Evolutionary conservation across 2,797 vertebrate species (phyloP).

Genomic region (Phataginus tricuspis): DNA sequence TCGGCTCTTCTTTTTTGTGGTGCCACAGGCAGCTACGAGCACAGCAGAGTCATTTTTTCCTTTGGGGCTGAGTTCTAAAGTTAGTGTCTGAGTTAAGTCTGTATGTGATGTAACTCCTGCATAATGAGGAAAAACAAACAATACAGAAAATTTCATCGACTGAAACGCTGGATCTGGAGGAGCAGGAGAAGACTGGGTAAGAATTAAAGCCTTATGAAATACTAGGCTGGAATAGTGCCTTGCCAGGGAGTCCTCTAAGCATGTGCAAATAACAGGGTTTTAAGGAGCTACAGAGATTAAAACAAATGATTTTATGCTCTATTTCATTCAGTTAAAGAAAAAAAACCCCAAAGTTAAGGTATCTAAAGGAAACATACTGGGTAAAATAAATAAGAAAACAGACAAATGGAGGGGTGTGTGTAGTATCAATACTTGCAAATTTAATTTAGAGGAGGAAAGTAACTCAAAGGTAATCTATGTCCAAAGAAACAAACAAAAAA

Average conservation of each 20-base stretch:
- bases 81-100: not conserved
- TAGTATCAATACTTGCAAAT: not conserved
- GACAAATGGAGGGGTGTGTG: not conserved
- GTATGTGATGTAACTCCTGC: not conserved
- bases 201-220: not conserved
- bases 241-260: not conserved
- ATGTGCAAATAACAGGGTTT: not conserved
- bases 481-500: not conserved
- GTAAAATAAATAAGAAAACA: not conserved
- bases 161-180: not conserved
- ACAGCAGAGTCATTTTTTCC: not conserved
- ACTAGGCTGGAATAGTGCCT: not conserved
- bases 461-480: not conserved
- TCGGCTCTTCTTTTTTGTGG: not conserved
- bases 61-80: not conserved
- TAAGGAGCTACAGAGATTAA: not conserved
- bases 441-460: not conserved
- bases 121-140: not conserved
- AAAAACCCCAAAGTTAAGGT: not conserved
- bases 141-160: not conserved
- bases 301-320: not conserved
- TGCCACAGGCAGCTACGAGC: not conserved
- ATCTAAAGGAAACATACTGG: not conserved
- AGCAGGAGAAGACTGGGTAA: not conserved
- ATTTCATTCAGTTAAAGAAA: constrained; percentile 15